Conservation (phyloP, 2,797 vertebrate genomes). For the Falco columbarius region DNA sequence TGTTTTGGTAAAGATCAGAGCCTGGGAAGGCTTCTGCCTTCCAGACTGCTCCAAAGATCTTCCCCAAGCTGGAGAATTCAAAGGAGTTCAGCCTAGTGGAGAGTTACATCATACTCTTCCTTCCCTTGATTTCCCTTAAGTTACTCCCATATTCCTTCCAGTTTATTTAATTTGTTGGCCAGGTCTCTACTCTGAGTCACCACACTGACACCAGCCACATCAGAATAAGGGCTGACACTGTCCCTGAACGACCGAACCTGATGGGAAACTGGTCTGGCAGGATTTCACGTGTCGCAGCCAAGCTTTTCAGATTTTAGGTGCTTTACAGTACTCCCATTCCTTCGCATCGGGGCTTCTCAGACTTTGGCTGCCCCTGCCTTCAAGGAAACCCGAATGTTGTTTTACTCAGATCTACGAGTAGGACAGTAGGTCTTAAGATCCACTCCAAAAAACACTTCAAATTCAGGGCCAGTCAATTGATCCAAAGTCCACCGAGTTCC, state of each 20-base stretch:
- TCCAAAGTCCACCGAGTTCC: neutral
- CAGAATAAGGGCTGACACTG: neutral
- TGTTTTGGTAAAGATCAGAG: neutral
- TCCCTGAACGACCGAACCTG: fast-evolving
- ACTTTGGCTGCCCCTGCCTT: neutral
- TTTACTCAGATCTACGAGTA: neutral
- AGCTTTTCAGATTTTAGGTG: neutral
- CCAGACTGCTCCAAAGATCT: neutral
- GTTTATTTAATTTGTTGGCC: neutral
- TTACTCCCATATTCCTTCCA: neutral
- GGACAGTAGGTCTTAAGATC: neutral
- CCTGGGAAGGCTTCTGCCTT: neutral
- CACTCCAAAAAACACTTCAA: neutral
- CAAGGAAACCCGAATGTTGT: fast-evolving
- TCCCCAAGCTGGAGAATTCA: neutral
- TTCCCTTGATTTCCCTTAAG: neutral
- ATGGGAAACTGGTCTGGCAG: neutral
- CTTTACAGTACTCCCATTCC: neutral
- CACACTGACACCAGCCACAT: neutral
- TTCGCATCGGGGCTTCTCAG: neutral
- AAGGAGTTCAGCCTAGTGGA: neutral
- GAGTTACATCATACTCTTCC: neutral
- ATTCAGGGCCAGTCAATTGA: neutral
- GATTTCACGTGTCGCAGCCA: neutral
- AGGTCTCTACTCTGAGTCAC: neutral